Conservation (phyloP, 2,888 invertebrate species). For the Hydroisotoma schaefferi region DNA sequence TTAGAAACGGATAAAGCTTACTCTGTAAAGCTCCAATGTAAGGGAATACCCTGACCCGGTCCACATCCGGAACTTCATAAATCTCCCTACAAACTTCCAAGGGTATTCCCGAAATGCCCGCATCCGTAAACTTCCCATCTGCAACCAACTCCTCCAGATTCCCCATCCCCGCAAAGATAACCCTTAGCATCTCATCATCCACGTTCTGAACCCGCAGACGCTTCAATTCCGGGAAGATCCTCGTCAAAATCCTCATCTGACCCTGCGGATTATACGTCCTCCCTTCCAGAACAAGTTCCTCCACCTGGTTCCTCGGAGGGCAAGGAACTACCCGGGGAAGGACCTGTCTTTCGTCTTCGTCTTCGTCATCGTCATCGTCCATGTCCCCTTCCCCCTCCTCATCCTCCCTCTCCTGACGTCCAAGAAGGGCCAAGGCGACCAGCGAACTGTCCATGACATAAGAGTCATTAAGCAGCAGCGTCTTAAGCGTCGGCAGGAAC, state of each 20-base stretch:
- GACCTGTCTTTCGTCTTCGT: background rate
- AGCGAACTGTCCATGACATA: conserved; percentile 10
- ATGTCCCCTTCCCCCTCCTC: background rate
- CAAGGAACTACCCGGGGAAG: background rate
- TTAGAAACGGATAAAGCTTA: no score
- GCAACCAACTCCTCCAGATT: conserved; percentile 27
- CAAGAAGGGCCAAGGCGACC: background rate
- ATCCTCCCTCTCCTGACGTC: background rate
- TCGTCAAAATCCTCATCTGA: conserved; percentile 22
- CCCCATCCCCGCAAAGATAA: conserved; percentile 24
- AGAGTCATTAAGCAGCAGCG: conserved; percentile 35
- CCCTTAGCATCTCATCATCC: conserved; percentile 31
- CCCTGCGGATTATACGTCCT: conserved; percentile 25
- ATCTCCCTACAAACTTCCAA: conserved; percentile 29
- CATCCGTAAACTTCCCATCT: conserved; percentile 37
- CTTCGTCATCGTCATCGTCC: no score
- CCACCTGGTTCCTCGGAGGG: conserved; percentile 13
- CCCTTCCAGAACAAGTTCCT: conserved; percentile 32
- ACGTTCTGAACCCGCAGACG: conserved; percentile 26
- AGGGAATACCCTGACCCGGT: conserved; percentile 21
- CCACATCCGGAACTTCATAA: conserved; percentile 30
- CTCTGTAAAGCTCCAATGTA: conserved; percentile 34
- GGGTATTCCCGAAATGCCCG: conserved; percentile 33
- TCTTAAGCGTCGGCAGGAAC: conserved; percentile 22
- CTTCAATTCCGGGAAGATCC: conserved; percentile 31